Conservation (phyloP, 1,140 invertebrate species). For the Drosophila virilis region DNA sequence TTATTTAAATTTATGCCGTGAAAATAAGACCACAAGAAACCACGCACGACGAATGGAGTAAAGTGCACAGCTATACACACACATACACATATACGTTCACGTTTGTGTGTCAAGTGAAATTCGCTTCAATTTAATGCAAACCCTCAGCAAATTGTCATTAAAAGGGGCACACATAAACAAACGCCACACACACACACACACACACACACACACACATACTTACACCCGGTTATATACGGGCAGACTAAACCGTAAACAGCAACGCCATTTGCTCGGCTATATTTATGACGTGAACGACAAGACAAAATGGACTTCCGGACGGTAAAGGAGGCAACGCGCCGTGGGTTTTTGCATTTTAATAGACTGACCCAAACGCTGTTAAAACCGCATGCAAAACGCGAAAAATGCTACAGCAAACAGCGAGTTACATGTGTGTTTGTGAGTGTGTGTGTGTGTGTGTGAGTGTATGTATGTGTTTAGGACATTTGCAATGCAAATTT, state of each 20-base stretch:
- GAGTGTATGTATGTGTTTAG: conserved; percentile 28
- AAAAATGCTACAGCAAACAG: conserved; percentile 48
- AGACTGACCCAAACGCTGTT: conserved; percentile 79
- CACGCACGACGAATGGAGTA: conserved; percentile 13
- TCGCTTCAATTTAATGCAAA: conserved; percentile 74
- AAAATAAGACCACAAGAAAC: conserved; percentile 32
- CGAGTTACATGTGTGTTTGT: conserved; percentile 15
- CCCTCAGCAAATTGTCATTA: conserved; percentile 80
- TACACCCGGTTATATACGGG: conserved; percentile 5
- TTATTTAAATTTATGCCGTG: conserved; percentile 75
- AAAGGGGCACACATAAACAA: conserved; percentile 66
- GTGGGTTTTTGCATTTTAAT: conserved; percentile 74
- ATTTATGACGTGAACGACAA: conserved; percentile 83
- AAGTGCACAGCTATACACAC: conserved; percentile 22
- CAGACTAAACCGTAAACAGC: conserved; percentile 68
- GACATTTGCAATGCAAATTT: conserved; percentile 79
- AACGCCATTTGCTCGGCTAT: conserved; percentile 68
- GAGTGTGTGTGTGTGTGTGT: conserved; percentile 25
- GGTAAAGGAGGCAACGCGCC: not conserved
- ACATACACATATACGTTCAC: not conserved
- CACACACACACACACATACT: conserved; percentile 9
- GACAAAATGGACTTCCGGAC: conserved; percentile 79
- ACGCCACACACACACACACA: conserved; percentile 21
- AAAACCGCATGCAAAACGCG: conserved; percentile 71
- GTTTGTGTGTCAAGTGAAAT: conserved; percentile 73